Base-by-base conservation (phyloP, 2,888 invertebrate genomes). In the Thymelicus sylvestris region DNA sequence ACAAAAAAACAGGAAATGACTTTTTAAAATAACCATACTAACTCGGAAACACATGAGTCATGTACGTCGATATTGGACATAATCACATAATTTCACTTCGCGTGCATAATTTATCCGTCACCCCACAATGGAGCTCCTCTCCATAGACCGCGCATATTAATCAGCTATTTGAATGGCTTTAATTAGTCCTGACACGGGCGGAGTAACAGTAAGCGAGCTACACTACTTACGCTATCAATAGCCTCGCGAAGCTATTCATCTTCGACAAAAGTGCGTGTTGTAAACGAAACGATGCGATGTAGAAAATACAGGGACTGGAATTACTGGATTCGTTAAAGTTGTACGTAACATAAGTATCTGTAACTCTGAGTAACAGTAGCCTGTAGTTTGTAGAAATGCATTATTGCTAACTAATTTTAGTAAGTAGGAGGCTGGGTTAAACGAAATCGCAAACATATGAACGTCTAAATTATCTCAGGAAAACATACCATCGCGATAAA, bases 131-230 rank as follows among this genome's bases (percentile, higher is more conserved):
- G 87, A 86, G 83, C 89, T 87, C 86, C 87, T 85, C 82, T 80
- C 81, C 85, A 86, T 86, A 88, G 84, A 86, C 85, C 86, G 85
- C 88, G 90, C 90, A 90, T 92, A 92, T 90, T 91, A 91, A 92
- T 92, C 91, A 91, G 87, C 86, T 87, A 90, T 90, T 88, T 90
- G 88, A 92, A 92, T 91, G 86, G 90, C 86, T 85, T 87, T 92
- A 92, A 92, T 92, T 91, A 92, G 85, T 78, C 78, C 89, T 91
- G 91, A 90, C 91, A 89, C 86, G 90, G 88, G 89, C 91, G 88
- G 90, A 87, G 88, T 89, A 86, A 89, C 88, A 85, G 87, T 88
- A 88, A 90, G 86, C 88, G 76, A 75, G 77, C 80, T 80, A 78
- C 78, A 77, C 57, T 57, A 39, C 59, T 59, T 59, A 12, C 31